Base-by-base conservation (phyloP, 2,113 vertebrate genomes). In the Maccullochella peelii region DNA sequence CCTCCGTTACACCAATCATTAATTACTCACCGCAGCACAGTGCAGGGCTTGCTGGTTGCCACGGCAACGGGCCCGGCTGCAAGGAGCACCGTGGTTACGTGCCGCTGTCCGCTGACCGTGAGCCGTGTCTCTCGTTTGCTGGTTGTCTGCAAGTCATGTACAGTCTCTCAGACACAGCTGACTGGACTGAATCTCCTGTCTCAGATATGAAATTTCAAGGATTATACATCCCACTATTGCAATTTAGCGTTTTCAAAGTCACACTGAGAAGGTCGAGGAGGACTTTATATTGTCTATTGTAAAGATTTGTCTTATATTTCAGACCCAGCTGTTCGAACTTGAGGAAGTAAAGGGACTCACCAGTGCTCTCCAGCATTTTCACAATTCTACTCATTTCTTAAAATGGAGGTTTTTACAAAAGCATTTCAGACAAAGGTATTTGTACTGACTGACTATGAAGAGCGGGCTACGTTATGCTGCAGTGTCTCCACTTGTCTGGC, bases 11-110 rank as follows among this genome's bases (percentile, higher is more conserved):
- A 90, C 62, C 82, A 77, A 49, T 86, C 89, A 88, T 93, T 93
- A 95, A 95, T 95, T 93, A 89, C 84, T 86, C 82, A 77, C 80
- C 73, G 80, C 57, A 38, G 73, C 82, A 75, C 86, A 23, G 80
- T 42, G 76, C 90, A 61, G 74, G 78, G 23, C 88, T 54, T 16
- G 15, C 52, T 33, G 80, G 89, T 93, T 94, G 86, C 94, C 76
- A 87, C 83, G 82, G 85, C 77, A 92, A 94, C 86, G 23, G 75
- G 55, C 68, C 18, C 10, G 73, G 65, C 75, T 52, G 40, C 30
- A 54, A 55, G 76, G 77, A 54, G 61, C 73, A 42, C 86, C 40
- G 14, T 15, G 55, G 90, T 83, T 81, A 69, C 42, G 36, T 5
- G 47, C 40, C 67, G 86, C 84, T 77, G 72, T 87, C 81, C n/a